Conservation (phyloP, 2,113 vertebrate species). For the Eidolon helvum region DNA sequence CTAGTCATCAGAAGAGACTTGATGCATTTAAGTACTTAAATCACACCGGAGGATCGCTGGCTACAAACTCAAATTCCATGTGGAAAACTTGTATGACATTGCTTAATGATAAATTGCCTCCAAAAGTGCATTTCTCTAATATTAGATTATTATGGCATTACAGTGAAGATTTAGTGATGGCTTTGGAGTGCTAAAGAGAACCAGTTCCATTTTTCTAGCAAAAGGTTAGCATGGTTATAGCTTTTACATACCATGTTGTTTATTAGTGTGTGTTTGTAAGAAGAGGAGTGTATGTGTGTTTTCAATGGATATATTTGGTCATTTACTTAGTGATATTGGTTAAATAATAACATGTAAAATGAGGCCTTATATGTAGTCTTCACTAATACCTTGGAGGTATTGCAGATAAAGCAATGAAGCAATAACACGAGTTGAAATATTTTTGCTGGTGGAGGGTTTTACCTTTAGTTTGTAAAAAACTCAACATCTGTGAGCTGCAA, state of each 20-base stretch:
- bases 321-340: background rate
- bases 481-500: background rate
- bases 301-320: background rate
- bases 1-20: background rate
- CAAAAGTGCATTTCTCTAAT: background rate
- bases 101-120: background rate
- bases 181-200: background rate
- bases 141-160: background rate
- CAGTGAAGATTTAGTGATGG: background rate
- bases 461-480: background rate
- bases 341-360: slow-evolving; percentile 13
- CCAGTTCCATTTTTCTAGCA: background rate
- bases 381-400: background rate
- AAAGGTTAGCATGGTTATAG: background rate
- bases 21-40: background rate
- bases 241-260: background rate
- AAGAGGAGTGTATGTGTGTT: background rate
- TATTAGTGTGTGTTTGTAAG: background rate
- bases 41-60: background rate
- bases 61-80: background rate
- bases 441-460: background rate
- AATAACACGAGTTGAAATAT: background rate
- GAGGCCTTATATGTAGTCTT: background rate
- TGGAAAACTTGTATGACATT: background rate
- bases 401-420: background rate